Evolutionary conservation across 2,888 invertebrate genomes (phyloP).

Genomic region (Acronicta alni): DNA sequence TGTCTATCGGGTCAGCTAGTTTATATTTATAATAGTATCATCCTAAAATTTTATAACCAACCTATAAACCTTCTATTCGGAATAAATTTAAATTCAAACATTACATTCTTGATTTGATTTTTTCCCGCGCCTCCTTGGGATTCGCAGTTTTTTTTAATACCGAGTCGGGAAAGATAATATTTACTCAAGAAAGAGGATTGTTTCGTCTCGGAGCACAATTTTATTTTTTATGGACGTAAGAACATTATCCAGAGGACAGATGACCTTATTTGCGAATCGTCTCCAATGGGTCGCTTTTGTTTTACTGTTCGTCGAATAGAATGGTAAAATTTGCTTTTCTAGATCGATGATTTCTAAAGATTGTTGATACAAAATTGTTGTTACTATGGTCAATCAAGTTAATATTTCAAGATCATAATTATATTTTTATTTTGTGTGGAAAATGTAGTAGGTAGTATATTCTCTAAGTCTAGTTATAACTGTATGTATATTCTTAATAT

Average conservation of each 20-base stretch:
- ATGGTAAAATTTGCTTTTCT: background rate
- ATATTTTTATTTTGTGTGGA: too few relatives aligned
- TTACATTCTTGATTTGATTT: conserved; percentile 19
- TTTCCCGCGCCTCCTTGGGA: conserved; percentile 4
- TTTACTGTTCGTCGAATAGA: conserved; percentile 33
- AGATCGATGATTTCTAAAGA: background rate
- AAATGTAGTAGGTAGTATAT: too few relatives aligned
- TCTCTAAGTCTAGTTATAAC: too few relatives aligned
- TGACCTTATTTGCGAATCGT: conserved; percentile 47
- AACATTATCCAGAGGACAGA: conserved; percentile 51
- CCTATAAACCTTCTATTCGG: conserved; percentile 4
- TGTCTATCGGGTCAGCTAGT: too few relatives aligned
- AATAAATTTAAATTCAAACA: conserved; percentile 16
- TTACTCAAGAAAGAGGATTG: conserved; percentile 42
- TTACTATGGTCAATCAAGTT: background rate
- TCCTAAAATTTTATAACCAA: too few relatives aligned
- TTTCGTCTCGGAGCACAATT: conserved; percentile 48
- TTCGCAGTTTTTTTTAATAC: conserved; percentile 37
- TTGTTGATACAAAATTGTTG: background rate
- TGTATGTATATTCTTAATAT: too few relatives aligned
- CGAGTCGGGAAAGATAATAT: conserved; percentile 38
- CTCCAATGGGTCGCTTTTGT: conserved; percentile 22
- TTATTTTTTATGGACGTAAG: conserved; percentile 54
- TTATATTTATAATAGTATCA: too few relatives aligned
- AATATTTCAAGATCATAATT: too few relatives aligned